Conservation (phyloP, 2,888 invertebrate genomes). For the Pecten maximus region DNA sequence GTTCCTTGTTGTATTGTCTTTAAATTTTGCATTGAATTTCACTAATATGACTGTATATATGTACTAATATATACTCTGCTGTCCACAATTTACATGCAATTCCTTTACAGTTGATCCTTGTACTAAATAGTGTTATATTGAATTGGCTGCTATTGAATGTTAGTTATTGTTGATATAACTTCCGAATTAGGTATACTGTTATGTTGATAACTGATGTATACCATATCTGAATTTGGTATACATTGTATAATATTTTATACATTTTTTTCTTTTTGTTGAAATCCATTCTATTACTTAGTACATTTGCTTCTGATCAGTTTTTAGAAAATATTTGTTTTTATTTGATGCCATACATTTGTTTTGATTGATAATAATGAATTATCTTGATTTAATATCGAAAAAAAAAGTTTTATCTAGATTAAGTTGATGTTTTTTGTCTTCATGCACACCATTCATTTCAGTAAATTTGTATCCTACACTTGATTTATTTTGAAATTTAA, state of each 20-base stretch:
- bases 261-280: too few relatives aligned
- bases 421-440: too few relatives aligned
- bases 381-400: too few relatives aligned
- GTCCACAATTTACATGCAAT: neutral
- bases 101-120: neutral
- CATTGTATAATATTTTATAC: too few relatives aligned
- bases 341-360: neutral
- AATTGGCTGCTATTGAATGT: too few relatives aligned
- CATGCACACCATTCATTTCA: neutral
- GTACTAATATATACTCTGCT: neutral
- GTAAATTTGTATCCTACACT: neutral
- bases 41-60: neutral
- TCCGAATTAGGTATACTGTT: too few relatives aligned
- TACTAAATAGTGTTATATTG: neutral
- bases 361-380: too few relatives aligned
- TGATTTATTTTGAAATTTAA: neutral
- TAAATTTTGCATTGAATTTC: neutral
- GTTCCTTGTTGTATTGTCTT: neutral
- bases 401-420: too few relatives aligned
- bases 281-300: neutral
- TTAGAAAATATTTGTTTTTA: neutral
- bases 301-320: too few relatives aligned
- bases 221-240: too few relatives aligned
- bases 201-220: too few relatives aligned
- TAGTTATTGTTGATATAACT: too few relatives aligned